Evolutionary conservation across 1,140 invertebrate genomes (phyloP).

Genomic region (Melanaphis sacchari): DNA sequence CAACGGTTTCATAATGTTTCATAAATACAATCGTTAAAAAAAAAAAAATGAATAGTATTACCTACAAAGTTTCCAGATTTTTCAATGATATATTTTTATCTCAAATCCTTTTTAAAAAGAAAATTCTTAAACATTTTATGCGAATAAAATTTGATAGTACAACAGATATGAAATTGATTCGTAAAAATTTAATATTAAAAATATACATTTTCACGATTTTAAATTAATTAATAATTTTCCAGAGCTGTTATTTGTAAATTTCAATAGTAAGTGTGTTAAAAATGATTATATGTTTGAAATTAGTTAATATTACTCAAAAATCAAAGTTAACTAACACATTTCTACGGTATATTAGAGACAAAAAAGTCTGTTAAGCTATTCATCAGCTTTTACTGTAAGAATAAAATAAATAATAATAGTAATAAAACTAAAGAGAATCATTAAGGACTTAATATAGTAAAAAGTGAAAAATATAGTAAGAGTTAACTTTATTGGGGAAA

Average conservation of each 20-base stretch:
- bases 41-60: conserved; percentile 4
- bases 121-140: background rate
- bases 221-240: background rate
- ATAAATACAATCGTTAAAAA: conserved; percentile 15
- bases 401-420: background rate
- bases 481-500: background rate
- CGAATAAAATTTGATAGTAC: background rate
- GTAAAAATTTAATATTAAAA: background rate
- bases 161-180: background rate
- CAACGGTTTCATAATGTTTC: background rate
- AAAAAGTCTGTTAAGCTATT: background rate
- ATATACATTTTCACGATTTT: background rate
- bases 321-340: background rate
- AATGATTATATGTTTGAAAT: no score
- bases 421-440: background rate
- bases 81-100: background rate
- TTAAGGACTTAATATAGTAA: background rate
- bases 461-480: background rate
- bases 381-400: background rate
- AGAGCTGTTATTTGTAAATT: background rate
- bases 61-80: background rate
- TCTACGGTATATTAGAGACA: background rate
- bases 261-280: no score
- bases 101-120: background rate
- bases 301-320: background rate